Conservation (phyloP, 1,140 invertebrate genomes). For the Drosophila yakuba region DNA sequence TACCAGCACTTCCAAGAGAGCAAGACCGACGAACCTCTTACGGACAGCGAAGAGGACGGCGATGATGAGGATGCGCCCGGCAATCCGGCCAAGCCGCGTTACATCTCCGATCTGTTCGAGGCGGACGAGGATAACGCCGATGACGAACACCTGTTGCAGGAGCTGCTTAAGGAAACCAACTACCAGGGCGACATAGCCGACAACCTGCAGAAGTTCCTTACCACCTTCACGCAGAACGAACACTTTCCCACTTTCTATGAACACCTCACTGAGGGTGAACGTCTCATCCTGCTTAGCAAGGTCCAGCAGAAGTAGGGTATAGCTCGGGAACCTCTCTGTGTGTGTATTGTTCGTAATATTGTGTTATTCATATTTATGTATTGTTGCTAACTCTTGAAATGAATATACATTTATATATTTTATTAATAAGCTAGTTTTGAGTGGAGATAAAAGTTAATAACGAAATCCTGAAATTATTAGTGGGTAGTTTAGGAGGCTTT, state of each 20-base stretch:
- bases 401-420: conserved; percentile 41
- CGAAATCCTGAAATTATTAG: not conserved
- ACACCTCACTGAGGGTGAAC: conserved; percentile 85
- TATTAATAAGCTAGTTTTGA: not conserved
- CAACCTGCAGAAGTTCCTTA: conserved; percentile 87
- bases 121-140: conserved; percentile 82
- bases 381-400: conserved; percentile 49
- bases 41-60: conserved; percentile 77
- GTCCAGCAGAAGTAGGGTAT: conserved; percentile 57
- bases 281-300: conserved; percentile 44
- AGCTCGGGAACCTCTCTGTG: conserved; percentile 1
- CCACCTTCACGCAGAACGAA: conserved; percentile 87
- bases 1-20: conserved; percentile 85
- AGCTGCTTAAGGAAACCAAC: conserved; percentile 87
- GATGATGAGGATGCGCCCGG: conserved; percentile 53
- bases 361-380: conserved; percentile 58
- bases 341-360: conserved; percentile 17
- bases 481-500: not conserved
- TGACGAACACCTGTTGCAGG: conserved; percentile 86
- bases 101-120: conserved; percentile 72
- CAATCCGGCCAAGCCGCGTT: conserved; percentile 55
- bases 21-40: conserved; percentile 84
- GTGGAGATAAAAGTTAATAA: not conserved
- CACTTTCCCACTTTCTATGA: conserved; percentile 86
- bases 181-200: conserved; percentile 87